phyloP scores from a whole-genome alignment of 2,888 invertebrate genomes.

The Bibio marci region DNA sequence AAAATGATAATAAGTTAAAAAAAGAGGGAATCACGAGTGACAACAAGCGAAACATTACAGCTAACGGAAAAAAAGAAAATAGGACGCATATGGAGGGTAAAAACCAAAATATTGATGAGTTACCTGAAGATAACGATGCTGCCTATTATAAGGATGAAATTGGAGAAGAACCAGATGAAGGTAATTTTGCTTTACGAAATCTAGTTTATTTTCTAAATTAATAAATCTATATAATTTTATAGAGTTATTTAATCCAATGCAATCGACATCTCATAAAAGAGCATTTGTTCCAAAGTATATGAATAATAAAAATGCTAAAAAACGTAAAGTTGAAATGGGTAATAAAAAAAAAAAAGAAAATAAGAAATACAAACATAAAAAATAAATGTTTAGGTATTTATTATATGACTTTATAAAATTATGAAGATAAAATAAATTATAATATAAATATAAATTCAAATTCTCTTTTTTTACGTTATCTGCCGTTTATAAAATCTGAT shows the following conservation, averaged over 20 bases:
- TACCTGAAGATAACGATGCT: constrained; percentile 48
- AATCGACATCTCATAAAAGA: neutral
- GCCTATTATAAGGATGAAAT: constrained; percentile 77
- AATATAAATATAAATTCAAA: too few species aligned
- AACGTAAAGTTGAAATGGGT: neutral
- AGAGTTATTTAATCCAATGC: neutral
- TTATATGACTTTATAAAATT: too few species aligned
- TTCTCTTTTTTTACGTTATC: too few species aligned
- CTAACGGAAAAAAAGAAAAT: constrained; percentile 15
- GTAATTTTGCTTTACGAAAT: too few species aligned
- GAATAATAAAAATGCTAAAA: constrained; percentile 1
- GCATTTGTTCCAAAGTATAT: constrained; percentile 2
- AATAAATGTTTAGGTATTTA: too few species aligned
- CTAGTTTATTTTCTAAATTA: constrained; percentile 1
- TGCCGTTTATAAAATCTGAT: too few species aligned
- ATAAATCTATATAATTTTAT: neutral
- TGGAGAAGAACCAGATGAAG: constrained; percentile 74
- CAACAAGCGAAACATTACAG: constrained; percentile 31
- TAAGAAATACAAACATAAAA: too few species aligned
- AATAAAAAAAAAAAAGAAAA: neutral
- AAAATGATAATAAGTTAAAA: constrained; percentile 51
- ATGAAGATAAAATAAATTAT: too few species aligned
- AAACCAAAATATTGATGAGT: constrained; percentile 34
- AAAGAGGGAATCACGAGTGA: constrained; percentile 48
- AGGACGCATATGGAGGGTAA: constrained; percentile 17